These are phyloP conservation scores for Scrobipalpa costella DNA, from an alignment of 2,888 invertebrate species.

Conservation along the genomic window DNA sequence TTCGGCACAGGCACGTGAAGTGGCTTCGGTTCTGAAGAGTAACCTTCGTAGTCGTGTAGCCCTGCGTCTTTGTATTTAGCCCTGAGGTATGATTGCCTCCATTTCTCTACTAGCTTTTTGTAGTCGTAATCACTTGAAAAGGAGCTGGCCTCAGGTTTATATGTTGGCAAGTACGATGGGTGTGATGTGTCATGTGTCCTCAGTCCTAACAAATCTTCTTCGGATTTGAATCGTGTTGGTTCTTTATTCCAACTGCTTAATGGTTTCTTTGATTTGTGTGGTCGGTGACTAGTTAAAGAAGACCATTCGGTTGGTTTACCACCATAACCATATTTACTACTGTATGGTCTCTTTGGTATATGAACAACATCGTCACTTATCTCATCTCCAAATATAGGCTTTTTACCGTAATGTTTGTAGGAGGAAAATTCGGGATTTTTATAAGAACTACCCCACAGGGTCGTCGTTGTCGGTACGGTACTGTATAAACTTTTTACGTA, in stretches of 20 bases:
- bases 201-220: constrained; percentile 71
- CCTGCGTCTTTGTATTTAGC: constrained; percentile 64
- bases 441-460: constrained; percentile 65
- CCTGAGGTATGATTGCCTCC: constrained; percentile 70
- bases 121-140: constrained; percentile 60
- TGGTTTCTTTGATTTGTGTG: constrained; percentile 51
- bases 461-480: constrained; percentile 51
- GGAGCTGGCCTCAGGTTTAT: constrained; percentile 51
- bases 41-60: constrained; percentile 61
- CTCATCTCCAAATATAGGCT: constrained; percentile 50
- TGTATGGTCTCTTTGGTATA: constrained; percentile 61
- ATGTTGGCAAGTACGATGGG: constrained; percentile 64
- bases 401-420: constrained; percentile 52
- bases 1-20: constrained; percentile 67
- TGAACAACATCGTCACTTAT: constrained; percentile 60
- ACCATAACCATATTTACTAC: constrained; percentile 45
- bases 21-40: constrained; percentile 63
- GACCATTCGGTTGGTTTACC: constrained; percentile 54
- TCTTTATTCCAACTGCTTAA: constrained; percentile 62
- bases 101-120: constrained; percentile 67
- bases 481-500: constrained; percentile 57
- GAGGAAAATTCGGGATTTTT: constrained; percentile 57
- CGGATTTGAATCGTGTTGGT: constrained; percentile 63
- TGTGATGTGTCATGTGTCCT: constrained; percentile 71
- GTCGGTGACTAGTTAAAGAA: constrained; percentile 46